Percentiles rank a stretch among this genome's conserved stretches.
Conservation (phyloP, 2,113 vertebrate species). For the Sakesphorus luctuosus region DNA sequence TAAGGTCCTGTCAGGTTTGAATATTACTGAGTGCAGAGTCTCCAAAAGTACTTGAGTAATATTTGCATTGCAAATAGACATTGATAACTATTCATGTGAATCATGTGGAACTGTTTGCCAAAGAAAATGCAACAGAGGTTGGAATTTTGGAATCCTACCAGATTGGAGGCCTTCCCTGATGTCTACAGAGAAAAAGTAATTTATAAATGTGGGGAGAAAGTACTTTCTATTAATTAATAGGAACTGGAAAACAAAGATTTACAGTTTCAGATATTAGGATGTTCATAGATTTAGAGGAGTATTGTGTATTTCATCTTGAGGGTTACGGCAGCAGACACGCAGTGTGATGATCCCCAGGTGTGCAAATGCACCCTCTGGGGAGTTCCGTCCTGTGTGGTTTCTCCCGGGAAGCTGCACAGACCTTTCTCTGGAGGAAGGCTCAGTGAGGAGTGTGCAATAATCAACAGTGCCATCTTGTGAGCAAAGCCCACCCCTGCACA, state of each 20-base stretch:
- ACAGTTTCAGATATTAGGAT: background rate
- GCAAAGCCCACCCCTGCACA: background rate
- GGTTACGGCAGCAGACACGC: background rate
- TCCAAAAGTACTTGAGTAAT: background rate
- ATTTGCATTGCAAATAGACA: background rate
- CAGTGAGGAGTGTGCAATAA: background rate
- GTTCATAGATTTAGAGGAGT: background rate
- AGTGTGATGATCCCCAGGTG: background rate
- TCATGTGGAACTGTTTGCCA: background rate
- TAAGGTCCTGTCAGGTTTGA: background rate
- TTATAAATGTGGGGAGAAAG: background rate
- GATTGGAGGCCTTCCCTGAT: background rate
- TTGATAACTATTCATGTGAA: background rate
- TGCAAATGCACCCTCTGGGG: background rate
- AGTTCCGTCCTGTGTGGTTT: background rate
- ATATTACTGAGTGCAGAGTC: background rate
- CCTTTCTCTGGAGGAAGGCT: background rate
- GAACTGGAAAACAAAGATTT: background rate
- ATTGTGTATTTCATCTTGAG: background rate
- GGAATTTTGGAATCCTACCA: background rate
- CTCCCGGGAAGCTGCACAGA: background rate
- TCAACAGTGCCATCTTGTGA: slow-evolving; percentile 67
- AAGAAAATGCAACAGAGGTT: background rate
- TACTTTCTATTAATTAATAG: background rate
- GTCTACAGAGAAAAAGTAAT: background rate